phyloP scores from a whole-genome alignment of 2,888 invertebrate genomes.

The Chalcosyrphus nemorum region DNA sequence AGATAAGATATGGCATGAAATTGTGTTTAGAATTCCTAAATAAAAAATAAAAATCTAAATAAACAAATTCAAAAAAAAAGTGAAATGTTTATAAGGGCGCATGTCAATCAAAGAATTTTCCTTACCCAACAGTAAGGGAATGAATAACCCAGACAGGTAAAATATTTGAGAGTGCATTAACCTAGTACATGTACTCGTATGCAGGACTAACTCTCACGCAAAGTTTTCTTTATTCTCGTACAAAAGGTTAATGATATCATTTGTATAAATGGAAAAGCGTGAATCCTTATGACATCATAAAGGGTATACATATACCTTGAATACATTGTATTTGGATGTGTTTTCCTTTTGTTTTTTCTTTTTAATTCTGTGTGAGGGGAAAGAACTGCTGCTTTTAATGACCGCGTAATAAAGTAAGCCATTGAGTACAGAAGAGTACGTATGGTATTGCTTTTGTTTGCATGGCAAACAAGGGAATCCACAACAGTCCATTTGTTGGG shows the following conservation, averaged over 20 bases:
- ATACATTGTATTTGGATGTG: not conserved
- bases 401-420: constrained; percentile 28
- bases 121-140: not conserved
- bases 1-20: constrained; percentile 13
- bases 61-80: not conserved
- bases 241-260: constrained; percentile 69
- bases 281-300: constrained; percentile 68
- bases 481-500: constrained; percentile 1
- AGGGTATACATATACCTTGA: no score
- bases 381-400: constrained; percentile 6
- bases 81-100: not conserved
- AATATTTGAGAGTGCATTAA: constrained; percentile 40
- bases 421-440: not conserved
- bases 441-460: constrained; percentile 5
- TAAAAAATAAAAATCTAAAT: constrained; percentile 20
- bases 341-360: not conserved
- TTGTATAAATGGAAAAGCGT: constrained; percentile 37
- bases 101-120: not conserved
- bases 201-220: constrained; percentile 18
- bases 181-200: constrained; percentile 23
- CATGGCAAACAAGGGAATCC: constrained; percentile 21
- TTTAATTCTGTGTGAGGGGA: constrained; percentile 4
- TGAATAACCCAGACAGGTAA: constrained; percentile 20
- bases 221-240: constrained; percentile 34
- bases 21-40: not conserved